Conservation (phyloP, 2,888 invertebrate genomes). For the Rhamnusium bicolor region DNA sequence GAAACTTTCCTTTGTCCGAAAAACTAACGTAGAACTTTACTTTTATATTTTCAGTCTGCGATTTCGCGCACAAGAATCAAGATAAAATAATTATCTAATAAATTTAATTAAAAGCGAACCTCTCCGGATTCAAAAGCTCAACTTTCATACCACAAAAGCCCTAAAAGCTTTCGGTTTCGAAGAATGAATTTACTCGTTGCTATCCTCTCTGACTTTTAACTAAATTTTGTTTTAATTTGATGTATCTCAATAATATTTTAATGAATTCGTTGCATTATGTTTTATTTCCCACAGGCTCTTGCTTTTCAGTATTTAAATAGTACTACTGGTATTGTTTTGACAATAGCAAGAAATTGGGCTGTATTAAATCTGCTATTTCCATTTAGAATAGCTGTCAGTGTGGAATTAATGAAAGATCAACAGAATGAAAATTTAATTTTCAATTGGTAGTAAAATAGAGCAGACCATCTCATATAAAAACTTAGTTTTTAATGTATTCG, state of each 20-base stretch:
- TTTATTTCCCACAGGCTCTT: background rate
- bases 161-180: slow-evolving; percentile 10
- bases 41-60: slow-evolving; percentile 14
- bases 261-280: background rate
- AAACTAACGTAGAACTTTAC: slow-evolving; percentile 18
- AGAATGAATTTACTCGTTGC: slow-evolving; percentile 9
- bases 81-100: slow-evolving; percentile 22
- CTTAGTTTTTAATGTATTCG: background rate
- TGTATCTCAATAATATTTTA: background rate
- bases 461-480: background rate
- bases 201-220: slow-evolving; percentile 1
- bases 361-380: background rate
- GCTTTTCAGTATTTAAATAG: background rate
- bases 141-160: slow-evolving; percentile 16
- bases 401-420: background rate
- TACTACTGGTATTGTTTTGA: background rate
- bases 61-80: slow-evolving; percentile 17
- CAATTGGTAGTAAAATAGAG: background rate
- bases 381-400: background rate
- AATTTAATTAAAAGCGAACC: slow-evolving; percentile 22
- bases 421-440: background rate
- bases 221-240: background rate
- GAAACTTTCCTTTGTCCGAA: slow-evolving; percentile 14
- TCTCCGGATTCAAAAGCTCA: background rate
- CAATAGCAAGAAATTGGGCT: background rate